A percentile compares a stretch with the other conserved stretches of the same genome.
These are phyloP conservation scores for Sialia sialis DNA, from an alignment of 2,113 vertebrate species.

Conservation along the genomic window DNA sequence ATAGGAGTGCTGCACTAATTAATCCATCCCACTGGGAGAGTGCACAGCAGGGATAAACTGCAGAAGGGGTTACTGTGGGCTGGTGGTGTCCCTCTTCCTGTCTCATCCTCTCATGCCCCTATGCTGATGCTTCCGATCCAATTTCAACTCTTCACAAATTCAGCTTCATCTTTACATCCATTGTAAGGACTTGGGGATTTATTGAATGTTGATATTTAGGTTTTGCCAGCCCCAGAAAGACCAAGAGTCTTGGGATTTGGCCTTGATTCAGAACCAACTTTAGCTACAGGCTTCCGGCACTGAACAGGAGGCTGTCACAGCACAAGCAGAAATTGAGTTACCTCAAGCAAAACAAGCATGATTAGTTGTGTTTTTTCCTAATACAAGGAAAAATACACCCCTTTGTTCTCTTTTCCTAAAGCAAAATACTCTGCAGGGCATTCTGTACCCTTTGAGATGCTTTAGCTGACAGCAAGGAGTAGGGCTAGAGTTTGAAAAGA, in stretches of 20 bases:
- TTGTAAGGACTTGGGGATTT: background rate
- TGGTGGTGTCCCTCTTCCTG: background rate
- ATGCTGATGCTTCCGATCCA: background rate
- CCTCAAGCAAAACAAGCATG: background rate
- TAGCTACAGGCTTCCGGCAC: background rate
- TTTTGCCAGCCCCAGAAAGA: background rate
- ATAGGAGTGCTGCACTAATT: background rate
- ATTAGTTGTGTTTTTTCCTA: slow-evolving; percentile 1
- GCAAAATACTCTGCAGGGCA: background rate
- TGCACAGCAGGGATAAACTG: background rate
- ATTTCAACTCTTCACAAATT: background rate
- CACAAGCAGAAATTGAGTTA: background rate
- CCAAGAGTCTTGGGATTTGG: background rate
- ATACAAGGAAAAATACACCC: background rate
- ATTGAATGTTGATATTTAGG: background rate
- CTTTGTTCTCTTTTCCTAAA: background rate
- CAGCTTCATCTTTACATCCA: background rate
- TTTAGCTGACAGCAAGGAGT: background rate
- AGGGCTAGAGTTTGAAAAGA: background rate
- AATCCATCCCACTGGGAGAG: background rate
- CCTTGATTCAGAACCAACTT: background rate
- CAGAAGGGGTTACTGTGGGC: background rate
- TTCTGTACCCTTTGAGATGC: background rate
- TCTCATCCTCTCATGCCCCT: background rate
- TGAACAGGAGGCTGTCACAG: background rate